phyloP scores from a whole-genome alignment of 2,113 vertebrate genomes.

The Tetraodon nigroviridis region DNA sequence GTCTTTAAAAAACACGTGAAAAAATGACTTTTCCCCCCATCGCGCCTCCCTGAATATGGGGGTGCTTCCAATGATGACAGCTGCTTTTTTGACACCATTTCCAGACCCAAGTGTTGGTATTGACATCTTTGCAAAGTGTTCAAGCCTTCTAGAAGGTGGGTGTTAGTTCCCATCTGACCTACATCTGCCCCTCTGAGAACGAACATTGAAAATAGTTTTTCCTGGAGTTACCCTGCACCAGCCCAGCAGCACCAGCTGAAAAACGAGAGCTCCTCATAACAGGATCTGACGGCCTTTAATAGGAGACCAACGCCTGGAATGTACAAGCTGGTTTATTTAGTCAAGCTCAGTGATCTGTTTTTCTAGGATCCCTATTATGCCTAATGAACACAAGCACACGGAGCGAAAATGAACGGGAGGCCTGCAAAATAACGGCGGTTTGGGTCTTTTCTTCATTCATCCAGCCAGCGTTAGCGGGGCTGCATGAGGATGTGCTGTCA shows the following conservation, averaged over 20 bases:
- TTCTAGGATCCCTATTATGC: conserved; percentile 65
- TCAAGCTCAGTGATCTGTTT: conserved; percentile 68
- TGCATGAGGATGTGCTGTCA: conserved; percentile 11
- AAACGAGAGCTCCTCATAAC: conserved; percentile 43
- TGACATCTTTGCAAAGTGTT: conserved; percentile 12
- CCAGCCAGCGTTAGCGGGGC: conserved; percentile 9
- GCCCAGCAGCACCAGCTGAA: conserved; percentile 41
- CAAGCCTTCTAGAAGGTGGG: conserved; percentile 22
- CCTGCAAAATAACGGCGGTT: conserved; percentile 55
- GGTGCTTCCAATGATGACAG: conserved; percentile 65
- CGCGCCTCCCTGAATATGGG: conserved; percentile 63
- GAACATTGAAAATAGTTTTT: conserved; percentile 18
- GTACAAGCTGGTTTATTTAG: conserved; percentile 67
- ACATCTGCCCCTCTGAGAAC: conserved; percentile 16
- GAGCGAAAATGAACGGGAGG: conserved; percentile 34
- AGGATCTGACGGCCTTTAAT: conserved; percentile 57
- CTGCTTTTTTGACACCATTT: conserved; percentile 41
- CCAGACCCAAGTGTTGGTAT: conserved; percentile 1
- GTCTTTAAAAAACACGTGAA: conserved; percentile 63
- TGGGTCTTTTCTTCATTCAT: conserved; percentile 15
- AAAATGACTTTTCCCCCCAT: conserved; percentile 63
- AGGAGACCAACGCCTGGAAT: conserved; percentile 64
- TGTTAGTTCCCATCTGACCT: conserved; percentile 36
- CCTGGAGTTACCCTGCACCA: conserved; percentile 17
- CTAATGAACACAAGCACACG: conserved; percentile 67